Evolutionary conservation across 2,888 invertebrate genomes (phyloP).

Genomic region (Brenthis daphne): DNA sequence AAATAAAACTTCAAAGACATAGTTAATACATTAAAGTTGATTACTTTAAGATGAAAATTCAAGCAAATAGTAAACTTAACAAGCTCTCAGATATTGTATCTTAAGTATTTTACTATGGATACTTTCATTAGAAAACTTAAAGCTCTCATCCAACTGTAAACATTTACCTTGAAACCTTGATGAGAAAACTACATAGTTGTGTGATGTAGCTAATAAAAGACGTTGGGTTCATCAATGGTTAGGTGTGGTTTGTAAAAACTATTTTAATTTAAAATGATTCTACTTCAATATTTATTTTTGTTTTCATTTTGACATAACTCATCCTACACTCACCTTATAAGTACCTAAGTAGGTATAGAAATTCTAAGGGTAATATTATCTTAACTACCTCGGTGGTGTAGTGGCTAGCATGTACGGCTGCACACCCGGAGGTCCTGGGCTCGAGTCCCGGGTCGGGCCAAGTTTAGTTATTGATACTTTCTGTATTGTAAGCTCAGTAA

Average conservation of each 20-base stretch:
- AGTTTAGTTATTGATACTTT: no score
- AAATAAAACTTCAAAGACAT: not conserved
- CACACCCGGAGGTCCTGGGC: no score
- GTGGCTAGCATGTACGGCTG: no score
- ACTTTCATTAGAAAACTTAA: not conserved
- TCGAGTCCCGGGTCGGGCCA: no score
- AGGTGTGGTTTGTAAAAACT: not conserved
- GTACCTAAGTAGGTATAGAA: no score
- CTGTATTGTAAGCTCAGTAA: no score
- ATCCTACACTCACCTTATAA: no score
- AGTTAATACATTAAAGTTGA: not conserved
- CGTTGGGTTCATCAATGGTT: not conserved
- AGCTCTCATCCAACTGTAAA: conserved; percentile 16
- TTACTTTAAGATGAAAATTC: not conserved
- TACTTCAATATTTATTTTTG: no score
- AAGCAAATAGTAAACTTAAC: not conserved
- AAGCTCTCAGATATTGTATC: not conserved
- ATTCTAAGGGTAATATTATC: no score
- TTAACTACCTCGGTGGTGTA: no score
- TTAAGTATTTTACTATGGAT: not conserved
- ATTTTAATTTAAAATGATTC: not conserved
- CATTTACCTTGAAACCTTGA: conserved; percentile 21
- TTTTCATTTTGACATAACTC: no score
- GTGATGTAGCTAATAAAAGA: not conserved
- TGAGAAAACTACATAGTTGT: conserved; percentile 8